Percentiles rank a stretch among this genome's conserved stretches.
Conservation (phyloP, 2,888 invertebrate species). For the Gibbula magus region DNA sequence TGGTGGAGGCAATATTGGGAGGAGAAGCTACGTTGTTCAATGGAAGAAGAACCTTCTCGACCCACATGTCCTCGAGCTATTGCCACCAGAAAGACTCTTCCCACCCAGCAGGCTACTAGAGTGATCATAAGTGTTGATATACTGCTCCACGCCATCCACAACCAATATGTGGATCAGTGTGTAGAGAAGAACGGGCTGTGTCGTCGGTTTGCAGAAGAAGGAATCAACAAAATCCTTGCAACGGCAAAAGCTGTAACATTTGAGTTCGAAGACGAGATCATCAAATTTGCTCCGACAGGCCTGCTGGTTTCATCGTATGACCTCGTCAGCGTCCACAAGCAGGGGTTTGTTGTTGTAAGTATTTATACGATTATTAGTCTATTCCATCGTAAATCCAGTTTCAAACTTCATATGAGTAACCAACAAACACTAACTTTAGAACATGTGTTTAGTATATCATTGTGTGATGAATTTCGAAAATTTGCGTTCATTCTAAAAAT, state of each 20-base stretch:
- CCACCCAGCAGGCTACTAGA: constrained; percentile 44
- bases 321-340: constrained; percentile 30
- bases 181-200: constrained; percentile 46
- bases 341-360: constrained; percentile 44
- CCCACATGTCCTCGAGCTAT: background rate
- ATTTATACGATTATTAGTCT: too few relatives aligned
- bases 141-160: constrained; percentile 51
- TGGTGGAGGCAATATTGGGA: constrained; percentile 38
- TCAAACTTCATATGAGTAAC: too few relatives aligned
- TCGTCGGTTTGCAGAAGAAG: constrained; percentile 37
- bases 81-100: constrained; percentile 5
- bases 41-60: constrained; percentile 25
- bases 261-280: constrained; percentile 35
- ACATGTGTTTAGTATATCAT: too few relatives aligned
- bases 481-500: too few relatives aligned
- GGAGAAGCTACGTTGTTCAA: constrained; percentile 25
- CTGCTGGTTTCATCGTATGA: constrained; percentile 20
- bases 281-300: constrained; percentile 28
- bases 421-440: too few relatives aligned
- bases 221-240: background rate
- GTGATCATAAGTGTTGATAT: constrained; percentile 56
- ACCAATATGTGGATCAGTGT: constrained; percentile 43
- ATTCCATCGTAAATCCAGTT: too few relatives aligned
- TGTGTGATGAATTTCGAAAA: too few relatives aligned
- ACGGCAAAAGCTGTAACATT: constrained; percentile 10